Base-by-base conservation (phyloP, 1,140 invertebrate species). In the Drosophila biarmipes region DNA sequence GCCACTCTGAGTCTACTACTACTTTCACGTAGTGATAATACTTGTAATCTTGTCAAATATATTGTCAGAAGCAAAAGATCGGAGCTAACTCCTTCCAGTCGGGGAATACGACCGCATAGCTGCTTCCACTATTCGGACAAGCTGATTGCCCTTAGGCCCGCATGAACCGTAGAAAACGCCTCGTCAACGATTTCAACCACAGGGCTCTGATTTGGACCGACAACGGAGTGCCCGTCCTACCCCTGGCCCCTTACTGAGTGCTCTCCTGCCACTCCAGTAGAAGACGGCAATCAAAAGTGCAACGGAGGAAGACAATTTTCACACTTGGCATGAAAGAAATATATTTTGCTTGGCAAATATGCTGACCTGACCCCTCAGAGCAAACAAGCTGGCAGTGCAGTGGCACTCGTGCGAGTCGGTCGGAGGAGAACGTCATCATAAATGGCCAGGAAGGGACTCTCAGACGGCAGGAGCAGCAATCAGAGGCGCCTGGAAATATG, bases 281-380 rank as follows among this genome's bases (percentile, higher is more conserved):
- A 43, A 72, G 54, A 75, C 78, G 77, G 79, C 84, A 87, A 87
- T 87, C 82, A 87, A 87, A 89, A 87, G 82, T 87, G 82, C 82
- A 89, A 75, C 78, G 53, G 35, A 75, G 74, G 61, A 90, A 84
- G 86, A 84, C 73, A 75, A 82, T 85, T 89, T 87, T 90, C 80
- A 85, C 80, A 85, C 85, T 85, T 78, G 73, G 56, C 53, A 62
- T 66, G 54, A 69, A 77, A 78, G 63, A 71, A 75, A 84, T 69
- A 80, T 84, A 78, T 87, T 85, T 73, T 57, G 79, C 79, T 76
- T 79, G 79, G 74, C 80, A 89, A 90, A 90, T 74, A 85, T 80
- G 87, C 80, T 90, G 87, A 90, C 87, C 81, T 87, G 87, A 90
- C 87, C 79, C 75, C 61, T 86, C 73, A 79, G 46, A 73, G 90